Conservation (phyloP, 2,113 vertebrate species). For the Phylloscopus whistleri region DNA sequence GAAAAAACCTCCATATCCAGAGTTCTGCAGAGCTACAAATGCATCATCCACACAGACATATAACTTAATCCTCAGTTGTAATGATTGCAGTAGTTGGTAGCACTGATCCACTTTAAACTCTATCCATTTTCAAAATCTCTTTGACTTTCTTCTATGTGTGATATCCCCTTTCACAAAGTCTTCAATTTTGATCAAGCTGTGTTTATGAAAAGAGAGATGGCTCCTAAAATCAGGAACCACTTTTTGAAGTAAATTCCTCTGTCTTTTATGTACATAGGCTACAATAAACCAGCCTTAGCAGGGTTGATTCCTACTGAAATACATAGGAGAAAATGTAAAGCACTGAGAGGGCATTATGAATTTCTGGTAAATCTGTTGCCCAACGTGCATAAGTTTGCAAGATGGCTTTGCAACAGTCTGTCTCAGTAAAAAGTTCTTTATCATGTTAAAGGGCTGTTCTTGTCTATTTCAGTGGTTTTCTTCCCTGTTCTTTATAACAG, state of each 20-base stretch:
- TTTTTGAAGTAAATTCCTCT: not conserved
- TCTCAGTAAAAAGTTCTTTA: not conserved
- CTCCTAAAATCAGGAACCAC: not conserved
- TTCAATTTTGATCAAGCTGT: slow-evolving; percentile 51
- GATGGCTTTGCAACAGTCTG: not conserved
- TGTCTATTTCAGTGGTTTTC: slow-evolving; percentile 14
- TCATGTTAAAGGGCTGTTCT: not conserved
- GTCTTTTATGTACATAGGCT: not conserved
- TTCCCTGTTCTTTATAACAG: not conserved
- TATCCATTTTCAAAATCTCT: not conserved
- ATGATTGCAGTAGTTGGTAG: not conserved
- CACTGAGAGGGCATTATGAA: not conserved
- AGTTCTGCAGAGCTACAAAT: slow-evolving; percentile 48
- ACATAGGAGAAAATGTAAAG: not conserved
- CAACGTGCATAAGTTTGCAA: not conserved
- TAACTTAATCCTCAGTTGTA: slow-evolving; percentile 39
- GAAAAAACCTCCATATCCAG: slow-evolving; percentile 11
- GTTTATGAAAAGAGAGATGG: not conserved
- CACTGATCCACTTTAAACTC: not conserved
- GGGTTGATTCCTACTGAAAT: not conserved
- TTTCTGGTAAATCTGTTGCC: not conserved
- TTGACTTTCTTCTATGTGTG: not conserved
- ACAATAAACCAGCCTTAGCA: not conserved
- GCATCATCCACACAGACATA: not conserved
- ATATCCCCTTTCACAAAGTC: not conserved